Evolutionary conservation across 2,888 invertebrate species (phyloP).

Genomic region (Yponomeuta cagnagella): DNA sequence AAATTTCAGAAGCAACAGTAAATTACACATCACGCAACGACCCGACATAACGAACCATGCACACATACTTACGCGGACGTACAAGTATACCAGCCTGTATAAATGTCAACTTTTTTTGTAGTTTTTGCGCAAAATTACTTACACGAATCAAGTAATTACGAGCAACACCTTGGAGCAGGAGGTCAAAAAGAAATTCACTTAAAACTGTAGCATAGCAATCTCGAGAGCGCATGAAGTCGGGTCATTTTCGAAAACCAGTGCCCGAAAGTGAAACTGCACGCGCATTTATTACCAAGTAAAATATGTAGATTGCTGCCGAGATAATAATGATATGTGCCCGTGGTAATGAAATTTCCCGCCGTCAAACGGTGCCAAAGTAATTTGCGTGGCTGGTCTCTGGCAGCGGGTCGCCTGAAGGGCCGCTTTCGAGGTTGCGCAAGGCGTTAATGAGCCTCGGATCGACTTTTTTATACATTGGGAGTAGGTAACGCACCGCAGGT

Average conservation of each 20-base stretch:
- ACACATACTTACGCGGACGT: not conserved
- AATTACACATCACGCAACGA: constrained; percentile 2
- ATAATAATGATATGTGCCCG: constrained; percentile 76
- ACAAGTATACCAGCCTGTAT: constrained; percentile 6
- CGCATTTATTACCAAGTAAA: constrained; percentile 73
- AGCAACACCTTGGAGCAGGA: constrained; percentile 68
- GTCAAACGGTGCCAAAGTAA: constrained; percentile 76
- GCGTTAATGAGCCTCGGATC: constrained; percentile 64
- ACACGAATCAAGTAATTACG: constrained; percentile 59
- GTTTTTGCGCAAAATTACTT: constrained; percentile 59
- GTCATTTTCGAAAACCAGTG: constrained; percentile 74
- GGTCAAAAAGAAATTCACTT: constrained; percentile 75
- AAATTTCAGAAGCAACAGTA: constrained; percentile 8
- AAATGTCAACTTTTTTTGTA: constrained; percentile 61
- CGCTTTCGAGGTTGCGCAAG: constrained; percentile 73
- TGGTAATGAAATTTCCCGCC: constrained; percentile 76
- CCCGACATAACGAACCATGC: not conserved
- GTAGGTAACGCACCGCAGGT: constrained; percentile 39
- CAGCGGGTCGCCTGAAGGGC: constrained; percentile 68
- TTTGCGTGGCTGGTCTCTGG: constrained; percentile 73
- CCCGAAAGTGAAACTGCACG: constrained; percentile 73
- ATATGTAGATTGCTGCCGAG: constrained; percentile 73
- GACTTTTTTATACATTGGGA: constrained; percentile 60
- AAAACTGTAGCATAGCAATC: constrained; percentile 74
- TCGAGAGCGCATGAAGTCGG: constrained; percentile 62